Evolutionary conservation across 2,797 vertebrate genomes (phyloP).

Genomic region (Halcyon smyrnensis): DNA sequence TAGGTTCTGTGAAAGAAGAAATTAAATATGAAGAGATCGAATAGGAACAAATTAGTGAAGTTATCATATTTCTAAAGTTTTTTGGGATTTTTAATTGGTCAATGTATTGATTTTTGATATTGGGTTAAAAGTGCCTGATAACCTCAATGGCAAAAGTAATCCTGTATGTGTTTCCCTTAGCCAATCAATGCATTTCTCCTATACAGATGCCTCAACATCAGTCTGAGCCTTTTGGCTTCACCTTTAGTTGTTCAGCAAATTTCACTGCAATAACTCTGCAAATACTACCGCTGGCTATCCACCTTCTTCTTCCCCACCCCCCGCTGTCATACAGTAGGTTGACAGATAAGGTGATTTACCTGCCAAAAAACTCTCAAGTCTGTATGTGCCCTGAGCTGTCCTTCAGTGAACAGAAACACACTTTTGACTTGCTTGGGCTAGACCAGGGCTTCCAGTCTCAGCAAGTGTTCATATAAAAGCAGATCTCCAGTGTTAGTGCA

Average conservation of each 20-base stretch:
- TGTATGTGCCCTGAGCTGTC: background rate
- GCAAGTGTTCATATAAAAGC: conserved; percentile 39
- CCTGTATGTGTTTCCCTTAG: background rate
- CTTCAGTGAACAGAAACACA: background rate
- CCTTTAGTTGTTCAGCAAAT: background rate
- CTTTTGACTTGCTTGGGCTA: background rate
- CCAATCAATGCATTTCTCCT: background rate
- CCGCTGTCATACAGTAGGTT: fast-evolving
- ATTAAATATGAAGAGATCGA: background rate
- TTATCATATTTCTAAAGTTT: background rate
- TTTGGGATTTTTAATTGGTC: background rate
- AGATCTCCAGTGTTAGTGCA: background rate
- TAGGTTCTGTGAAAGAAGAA: background rate
- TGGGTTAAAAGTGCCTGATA: background rate
- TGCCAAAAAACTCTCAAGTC: background rate
- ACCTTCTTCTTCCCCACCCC: too few relatives aligned
- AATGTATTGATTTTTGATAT: background rate
- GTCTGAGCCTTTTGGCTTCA: background rate
- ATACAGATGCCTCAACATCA: too few relatives aligned
- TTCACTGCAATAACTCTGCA: background rate
- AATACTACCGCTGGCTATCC: background rate
- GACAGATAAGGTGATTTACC: background rate
- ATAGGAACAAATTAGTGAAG: background rate
- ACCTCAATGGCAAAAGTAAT: background rate
- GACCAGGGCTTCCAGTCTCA: background rate